Base-by-base conservation (phyloP, 1,140 invertebrate species). In the Trichoplusia ni region DNA sequence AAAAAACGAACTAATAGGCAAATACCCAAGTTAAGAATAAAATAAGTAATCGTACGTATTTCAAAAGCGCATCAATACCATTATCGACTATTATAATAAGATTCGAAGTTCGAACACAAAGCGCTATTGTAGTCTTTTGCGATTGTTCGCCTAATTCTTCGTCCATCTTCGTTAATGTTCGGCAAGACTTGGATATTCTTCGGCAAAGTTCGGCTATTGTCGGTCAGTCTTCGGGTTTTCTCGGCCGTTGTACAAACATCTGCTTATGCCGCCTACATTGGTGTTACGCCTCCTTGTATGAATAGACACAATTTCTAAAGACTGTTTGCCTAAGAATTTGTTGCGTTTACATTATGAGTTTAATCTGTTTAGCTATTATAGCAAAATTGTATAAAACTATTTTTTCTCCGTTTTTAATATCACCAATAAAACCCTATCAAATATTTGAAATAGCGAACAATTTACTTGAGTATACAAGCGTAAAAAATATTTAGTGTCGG, bases 91-190 rank as follows among this genome's bases (percentile, higher is more conserved):
- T 77, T 86, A 81, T 83, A 86, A 86, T 79, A 86, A 83, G 79
- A 86, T 89, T 84, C 77, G 73, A 83, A 77, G 84, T 89, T 84
- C 77, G 73, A 76, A 75, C 21, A 78, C 77, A 79, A 77, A 77
- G 73, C 71, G 56, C 73, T 63, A 82, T 88, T 85, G 84, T 89
- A 71, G 75, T 70, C 69, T 42, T 64, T 68, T 61, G 49, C 64
- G 67, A 72, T 86, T 82, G 79, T 82, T 68, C 67, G 64, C 11
- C 37, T 81, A 83, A 81, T 25, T 38, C 33, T 38, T 11, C 14
- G 14, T 5, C 7, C 13, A 54, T 54, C 13, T 16, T 6, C 31
- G 21, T 40, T 8, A 4, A 11, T 44, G 4, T 7, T 29, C 19
- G 44, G 33, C 14, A 6, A 9, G 31, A 33, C 23, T 23, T 7